phyloP scores from a whole-genome alignment of 1,140 invertebrate species.

The Hydropsyche tenuis region DNA sequence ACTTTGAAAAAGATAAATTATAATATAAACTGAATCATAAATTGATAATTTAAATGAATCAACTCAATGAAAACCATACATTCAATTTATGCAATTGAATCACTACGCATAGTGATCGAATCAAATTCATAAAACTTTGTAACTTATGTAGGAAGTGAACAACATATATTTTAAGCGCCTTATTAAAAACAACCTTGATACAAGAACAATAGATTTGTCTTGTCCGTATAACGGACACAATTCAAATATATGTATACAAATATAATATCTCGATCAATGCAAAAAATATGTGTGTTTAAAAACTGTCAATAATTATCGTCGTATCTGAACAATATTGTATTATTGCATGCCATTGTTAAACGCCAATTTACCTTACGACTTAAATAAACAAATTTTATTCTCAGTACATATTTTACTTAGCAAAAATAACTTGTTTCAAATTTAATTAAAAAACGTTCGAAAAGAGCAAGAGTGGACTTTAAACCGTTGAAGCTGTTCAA shows the following conservation, averaged over 20 bases:
- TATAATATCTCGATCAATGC: conserved; percentile 11
- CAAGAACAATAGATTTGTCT: conserved; percentile 20
- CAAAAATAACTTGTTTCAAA: too few species aligned
- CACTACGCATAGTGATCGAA: too few species aligned
- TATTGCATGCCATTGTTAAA: neutral
- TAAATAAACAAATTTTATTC: too few species aligned
- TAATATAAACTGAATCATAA: too few species aligned
- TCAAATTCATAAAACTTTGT: neutral
- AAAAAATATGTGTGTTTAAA: neutral
- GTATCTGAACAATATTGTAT: neutral
- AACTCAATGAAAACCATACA: too few species aligned
- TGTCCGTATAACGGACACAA: neutral
- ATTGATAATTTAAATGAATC: too few species aligned
- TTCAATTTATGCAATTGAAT: too few species aligned
- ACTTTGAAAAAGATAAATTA: too few species aligned
- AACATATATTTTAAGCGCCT: neutral
- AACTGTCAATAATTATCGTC: neutral
- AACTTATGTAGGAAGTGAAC: conserved; percentile 1
- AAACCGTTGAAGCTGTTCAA: neutral
- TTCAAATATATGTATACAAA: too few species aligned
- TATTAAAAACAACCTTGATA: conserved; percentile 17
- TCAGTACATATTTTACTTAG: too few species aligned
- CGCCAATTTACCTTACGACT: too few species aligned
- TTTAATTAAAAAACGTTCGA: neutral
- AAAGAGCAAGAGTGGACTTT: neutral